Percentiles rank a stretch among this genome's conserved stretches.
phyloP scores from a whole-genome alignment of 2,888 invertebrate species.

The Xestia rhomboidea region DNA sequence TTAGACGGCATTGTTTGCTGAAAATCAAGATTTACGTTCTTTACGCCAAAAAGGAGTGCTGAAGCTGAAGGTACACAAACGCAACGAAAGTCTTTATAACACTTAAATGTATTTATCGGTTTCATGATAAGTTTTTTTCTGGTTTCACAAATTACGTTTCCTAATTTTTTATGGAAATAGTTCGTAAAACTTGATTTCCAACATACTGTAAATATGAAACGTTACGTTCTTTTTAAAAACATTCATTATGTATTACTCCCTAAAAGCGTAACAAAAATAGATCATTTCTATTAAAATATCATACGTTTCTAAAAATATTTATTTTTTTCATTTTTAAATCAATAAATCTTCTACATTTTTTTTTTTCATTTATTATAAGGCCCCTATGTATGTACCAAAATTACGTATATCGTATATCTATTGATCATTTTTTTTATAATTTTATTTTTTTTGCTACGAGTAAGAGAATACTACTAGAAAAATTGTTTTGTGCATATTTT shows the following conservation, averaged over 20 bases:
- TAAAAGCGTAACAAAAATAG: slow-evolving; percentile 90
- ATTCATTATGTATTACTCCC: slow-evolving; percentile 79
- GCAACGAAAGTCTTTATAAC: background rate
- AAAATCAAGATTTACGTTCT: slow-evolving; percentile 58
- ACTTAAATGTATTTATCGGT: background rate
- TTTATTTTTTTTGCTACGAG: slow-evolving; percentile 70
- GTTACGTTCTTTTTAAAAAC: slow-evolving; percentile 68
- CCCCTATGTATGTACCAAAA: slow-evolving; percentile 86
- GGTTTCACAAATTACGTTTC: background rate
- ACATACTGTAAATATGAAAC: slow-evolving; percentile 32
- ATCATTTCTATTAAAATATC: slow-evolving; percentile 83
- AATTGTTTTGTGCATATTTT: slow-evolving; percentile 33
- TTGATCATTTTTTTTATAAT: slow-evolving; percentile 74
- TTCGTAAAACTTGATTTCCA: slow-evolving; percentile 43
- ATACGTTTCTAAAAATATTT: slow-evolving; percentile 83
- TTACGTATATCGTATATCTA: slow-evolving; percentile 86
- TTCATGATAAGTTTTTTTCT: background rate
- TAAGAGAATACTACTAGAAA: slow-evolving; percentile 65
- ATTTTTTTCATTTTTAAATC: slow-evolving; percentile 77
- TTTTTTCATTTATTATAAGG: slow-evolving; percentile 78
- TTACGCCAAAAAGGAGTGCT: background rate
- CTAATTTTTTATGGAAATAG: background rate
- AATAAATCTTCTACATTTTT: slow-evolving; percentile 76
- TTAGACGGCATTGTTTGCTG: slow-evolving; percentile 44
- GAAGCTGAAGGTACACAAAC: background rate